Percentiles rank a stretch among this genome's conserved stretches.
Conservation (phyloP, 2,888 invertebrate species). For the Colostygia pectinataria region DNA sequence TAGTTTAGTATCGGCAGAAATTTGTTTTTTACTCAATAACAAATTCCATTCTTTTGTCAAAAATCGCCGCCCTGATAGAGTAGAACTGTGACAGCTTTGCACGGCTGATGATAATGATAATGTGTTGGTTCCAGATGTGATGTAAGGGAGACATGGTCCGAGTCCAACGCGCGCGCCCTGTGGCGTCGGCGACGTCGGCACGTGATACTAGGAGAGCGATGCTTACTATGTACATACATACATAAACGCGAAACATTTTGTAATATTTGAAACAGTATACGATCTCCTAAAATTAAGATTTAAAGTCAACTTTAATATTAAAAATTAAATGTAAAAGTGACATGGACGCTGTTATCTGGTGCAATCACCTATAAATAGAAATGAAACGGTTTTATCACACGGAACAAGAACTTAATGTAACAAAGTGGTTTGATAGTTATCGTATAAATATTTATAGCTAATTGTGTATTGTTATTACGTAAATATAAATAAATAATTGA, state of each 20-base stretch:
- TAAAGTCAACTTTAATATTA: constrained; percentile 82
- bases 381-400: constrained; percentile 58
- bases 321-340: constrained; percentile 66
- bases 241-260: constrained; percentile 72
- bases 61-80: too few relatives aligned
- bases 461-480: constrained; percentile 83
- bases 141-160: constrained; percentile 66
- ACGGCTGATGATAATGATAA: background rate
- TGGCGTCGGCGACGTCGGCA: too few relatives aligned
- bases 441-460: constrained; percentile 83
- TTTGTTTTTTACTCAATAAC: too few relatives aligned
- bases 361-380: constrained; percentile 66
- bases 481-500: constrained; percentile 82
- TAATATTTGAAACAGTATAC: constrained; percentile 84
- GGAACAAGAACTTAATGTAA: constrained; percentile 71
- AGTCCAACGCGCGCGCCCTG: too few relatives aligned
- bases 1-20: too few relatives aligned
- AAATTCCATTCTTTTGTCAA: too few relatives aligned
- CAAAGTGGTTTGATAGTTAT: constrained; percentile 80
- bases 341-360: constrained; percentile 71
- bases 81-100: too few relatives aligned
- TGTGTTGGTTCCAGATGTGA: constrained; percentile 68
- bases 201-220: constrained; percentile 77
- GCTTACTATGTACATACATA: constrained; percentile 79
- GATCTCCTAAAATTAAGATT: constrained; percentile 83